Evolutionary conservation across 2,113 vertebrate species (phyloP).

Genomic region (Lycaon pictus): DNA sequence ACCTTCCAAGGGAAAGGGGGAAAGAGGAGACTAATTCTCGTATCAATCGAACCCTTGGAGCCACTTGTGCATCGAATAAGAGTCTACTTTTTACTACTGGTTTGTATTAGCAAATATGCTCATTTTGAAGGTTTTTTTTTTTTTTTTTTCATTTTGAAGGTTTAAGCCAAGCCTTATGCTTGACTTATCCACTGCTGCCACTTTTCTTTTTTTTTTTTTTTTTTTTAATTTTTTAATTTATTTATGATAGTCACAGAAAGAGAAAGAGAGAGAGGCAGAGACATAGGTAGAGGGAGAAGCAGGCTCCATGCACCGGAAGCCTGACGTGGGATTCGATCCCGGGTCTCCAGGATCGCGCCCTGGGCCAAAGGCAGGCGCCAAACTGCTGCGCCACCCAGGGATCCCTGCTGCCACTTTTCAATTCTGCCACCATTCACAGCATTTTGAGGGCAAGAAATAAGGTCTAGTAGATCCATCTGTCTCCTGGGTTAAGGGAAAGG

Average conservation of each 20-base stretch:
- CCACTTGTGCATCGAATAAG: neutral
- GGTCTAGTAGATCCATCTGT: neutral
- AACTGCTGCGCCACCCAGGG: too few relatives aligned
- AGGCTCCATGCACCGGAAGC: too few relatives aligned
- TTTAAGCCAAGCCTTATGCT: neutral
- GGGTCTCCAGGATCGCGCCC: too few relatives aligned
- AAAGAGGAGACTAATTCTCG: neutral
- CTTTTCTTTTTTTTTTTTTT: too few relatives aligned
- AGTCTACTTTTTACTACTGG: neutral
- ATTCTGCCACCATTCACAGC: neutral
- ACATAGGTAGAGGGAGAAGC: too few relatives aligned
- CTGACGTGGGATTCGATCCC: too few relatives aligned
- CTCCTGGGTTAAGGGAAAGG: neutral
- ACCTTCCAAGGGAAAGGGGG: neutral
- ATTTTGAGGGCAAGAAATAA: neutral
- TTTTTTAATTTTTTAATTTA: too few relatives aligned
- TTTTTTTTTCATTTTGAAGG: neutral
- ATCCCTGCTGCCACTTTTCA: constrained; percentile 11
- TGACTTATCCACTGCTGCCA: neutral
- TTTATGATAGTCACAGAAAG: too few relatives aligned
- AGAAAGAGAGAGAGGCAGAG: too few relatives aligned
- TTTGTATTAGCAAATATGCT: neutral
- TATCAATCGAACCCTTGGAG: neutral
- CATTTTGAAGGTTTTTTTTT: neutral
- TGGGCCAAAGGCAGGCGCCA: too few relatives aligned